These are phyloP conservation scores for Poicephalus gulielmi DNA, from an alignment of 2,113 vertebrate species.

Conservation along the genomic window DNA sequence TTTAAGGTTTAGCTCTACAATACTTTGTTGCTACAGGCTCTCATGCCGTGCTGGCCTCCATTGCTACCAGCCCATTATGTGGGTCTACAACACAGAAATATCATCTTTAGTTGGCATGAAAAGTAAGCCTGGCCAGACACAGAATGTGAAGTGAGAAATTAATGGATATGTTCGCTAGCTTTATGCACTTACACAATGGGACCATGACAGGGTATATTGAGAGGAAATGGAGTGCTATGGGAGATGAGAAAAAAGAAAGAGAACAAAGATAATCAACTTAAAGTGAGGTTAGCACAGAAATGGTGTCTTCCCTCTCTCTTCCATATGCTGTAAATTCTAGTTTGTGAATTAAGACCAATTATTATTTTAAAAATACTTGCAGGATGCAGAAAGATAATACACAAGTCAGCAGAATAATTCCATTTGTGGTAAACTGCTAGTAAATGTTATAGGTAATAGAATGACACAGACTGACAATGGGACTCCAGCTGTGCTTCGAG, in stretches of 20 bases:
- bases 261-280: not conserved
- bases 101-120: not conserved
- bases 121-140: not conserved
- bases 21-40: not conserved
- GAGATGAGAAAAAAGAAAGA: not conserved
- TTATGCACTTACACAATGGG: not conserved
- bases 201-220: not conserved
- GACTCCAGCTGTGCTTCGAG: not conserved
- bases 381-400: not conserved
- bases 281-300: not conserved
- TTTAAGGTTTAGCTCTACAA: not conserved
- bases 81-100: not conserved
- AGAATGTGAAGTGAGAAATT: not conserved
- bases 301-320: not conserved
- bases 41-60: not conserved
- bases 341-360: not conserved
- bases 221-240: not conserved
- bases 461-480: not conserved
- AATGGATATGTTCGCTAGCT: not conserved
- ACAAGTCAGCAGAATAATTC: not conserved
- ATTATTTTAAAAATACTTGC: not conserved
- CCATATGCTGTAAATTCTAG: not conserved
- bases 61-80: not conserved
- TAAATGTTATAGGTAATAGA: not conserved
- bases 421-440: not conserved